Percentiles rank a stretch among this genome's conserved stretches.
phyloP scores from a whole-genome alignment of 2,888 invertebrate genomes.

The Drosophila basisetae region DNA sequence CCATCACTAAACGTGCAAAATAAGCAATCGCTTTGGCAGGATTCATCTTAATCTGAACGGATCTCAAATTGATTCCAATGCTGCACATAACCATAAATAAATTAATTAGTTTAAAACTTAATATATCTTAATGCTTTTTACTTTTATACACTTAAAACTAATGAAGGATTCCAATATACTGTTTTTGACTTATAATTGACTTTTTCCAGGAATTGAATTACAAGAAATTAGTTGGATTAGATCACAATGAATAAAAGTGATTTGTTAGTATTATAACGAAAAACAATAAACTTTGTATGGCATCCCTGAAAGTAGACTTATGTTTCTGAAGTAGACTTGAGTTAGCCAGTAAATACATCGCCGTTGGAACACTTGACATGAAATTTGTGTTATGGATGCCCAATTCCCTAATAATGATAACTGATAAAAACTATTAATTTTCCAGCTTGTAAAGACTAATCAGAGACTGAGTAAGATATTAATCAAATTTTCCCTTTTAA shows the following conservation, averaged over 20 bases:
- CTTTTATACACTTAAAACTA: not conserved
- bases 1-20: not conserved
- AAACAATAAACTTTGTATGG: not conserved
- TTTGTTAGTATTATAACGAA: not conserved
- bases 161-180: not conserved
- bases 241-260: not conserved
- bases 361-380: not conserved
- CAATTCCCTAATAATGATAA: not conserved
- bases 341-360: not conserved
- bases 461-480: not conserved
- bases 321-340: not conserved
- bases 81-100: not conserved
- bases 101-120: not conserved
- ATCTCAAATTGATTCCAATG: not conserved
- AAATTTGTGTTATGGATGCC: not conserved
- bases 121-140: not conserved
- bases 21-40: slow-evolving; percentile 8
- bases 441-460: not conserved
- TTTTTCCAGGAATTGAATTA: not conserved
- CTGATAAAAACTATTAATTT: no score
- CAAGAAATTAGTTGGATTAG: not conserved
- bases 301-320: not conserved
- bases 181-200: not conserved
- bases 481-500: not conserved
- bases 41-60: slow-evolving; percentile 4